phyloP scores from a whole-genome alignment of 1,140 invertebrate species.

The Halotydeus destructor region DNA sequence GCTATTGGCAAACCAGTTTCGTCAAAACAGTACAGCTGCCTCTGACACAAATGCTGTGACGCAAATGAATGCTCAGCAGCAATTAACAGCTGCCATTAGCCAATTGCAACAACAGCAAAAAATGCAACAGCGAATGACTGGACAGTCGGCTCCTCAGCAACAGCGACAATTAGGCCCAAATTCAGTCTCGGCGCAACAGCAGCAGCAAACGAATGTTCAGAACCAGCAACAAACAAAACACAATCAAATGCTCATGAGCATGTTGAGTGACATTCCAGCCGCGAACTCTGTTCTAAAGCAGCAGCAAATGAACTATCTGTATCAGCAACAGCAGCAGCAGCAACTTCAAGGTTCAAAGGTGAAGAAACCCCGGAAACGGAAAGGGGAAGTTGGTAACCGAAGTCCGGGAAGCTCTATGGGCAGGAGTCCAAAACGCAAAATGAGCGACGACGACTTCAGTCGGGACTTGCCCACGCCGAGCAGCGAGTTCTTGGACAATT shows the following conservation, averaged over 20 bases:
- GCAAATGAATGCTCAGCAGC: no score
- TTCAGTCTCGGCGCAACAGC: not conserved
- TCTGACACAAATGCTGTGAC: no score
- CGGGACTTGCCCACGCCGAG: slow-evolving; percentile 15
- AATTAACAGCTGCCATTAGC: slow-evolving; percentile 4
- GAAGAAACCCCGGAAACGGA: slow-evolving; percentile 12
- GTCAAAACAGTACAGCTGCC: not conserved
- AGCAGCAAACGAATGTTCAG: slow-evolving; percentile 4
- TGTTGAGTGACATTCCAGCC: slow-evolving; percentile 25
- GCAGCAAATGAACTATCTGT: not conserved
- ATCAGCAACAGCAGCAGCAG: not conserved
- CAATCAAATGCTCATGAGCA: slow-evolving; percentile 25
- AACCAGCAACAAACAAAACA: slow-evolving; percentile 12
- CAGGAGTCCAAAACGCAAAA: slow-evolving; percentile 25
- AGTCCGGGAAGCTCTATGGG: slow-evolving; percentile 18
- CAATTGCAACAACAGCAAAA: slow-evolving; percentile 7
- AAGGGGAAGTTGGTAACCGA: slow-evolving; percentile 13
- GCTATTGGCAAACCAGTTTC: slow-evolving; percentile 7
- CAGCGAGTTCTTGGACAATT: slow-evolving; percentile 15
- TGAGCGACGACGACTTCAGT: slow-evolving; percentile 20
- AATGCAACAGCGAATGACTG: slow-evolving; percentile 11
- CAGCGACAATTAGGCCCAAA: slow-evolving; percentile 19
- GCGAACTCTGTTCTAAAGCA: slow-evolving; percentile 13
- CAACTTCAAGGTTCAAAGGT: not conserved
- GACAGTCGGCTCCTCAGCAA: slow-evolving; percentile 15